These are phyloP conservation scores for Darevskia nairensis DNA, from an alignment of 2,797 vertebrate species.

Conservation along the genomic window DNA sequence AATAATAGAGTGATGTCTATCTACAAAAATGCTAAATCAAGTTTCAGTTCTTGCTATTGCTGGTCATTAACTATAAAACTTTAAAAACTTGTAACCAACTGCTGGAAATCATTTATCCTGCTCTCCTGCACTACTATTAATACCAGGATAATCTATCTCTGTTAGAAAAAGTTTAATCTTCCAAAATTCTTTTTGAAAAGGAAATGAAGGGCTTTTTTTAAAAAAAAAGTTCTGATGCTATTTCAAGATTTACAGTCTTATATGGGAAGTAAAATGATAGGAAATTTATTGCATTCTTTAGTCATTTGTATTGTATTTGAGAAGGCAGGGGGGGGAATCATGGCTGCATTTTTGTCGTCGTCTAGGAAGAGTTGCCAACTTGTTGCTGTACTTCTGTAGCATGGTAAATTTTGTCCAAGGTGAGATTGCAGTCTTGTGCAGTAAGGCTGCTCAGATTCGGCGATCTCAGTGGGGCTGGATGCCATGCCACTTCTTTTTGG, in stretches of 20 bases:
- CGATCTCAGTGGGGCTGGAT: neutral
- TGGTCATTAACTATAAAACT: conserved; percentile 57
- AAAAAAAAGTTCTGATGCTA: conserved; percentile 55
- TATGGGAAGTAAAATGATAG: conserved; percentile 56
- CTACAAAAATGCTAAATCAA: conserved; percentile 64
- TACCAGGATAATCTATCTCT: conserved; percentile 50
- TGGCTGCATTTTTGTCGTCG: conserved; percentile 52
- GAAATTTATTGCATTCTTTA: conserved; percentile 56
- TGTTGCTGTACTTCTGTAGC: conserved; percentile 25
- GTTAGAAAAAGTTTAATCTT: conserved; percentile 60
- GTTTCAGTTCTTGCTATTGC: conserved; percentile 62
- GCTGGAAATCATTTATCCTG: conserved; percentile 54
- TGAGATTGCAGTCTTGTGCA: neutral
- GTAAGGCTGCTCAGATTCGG: neutral
- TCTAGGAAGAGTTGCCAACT: conserved; percentile 30
- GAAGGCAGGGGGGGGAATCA: conserved; percentile 29
- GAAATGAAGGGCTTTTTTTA: conserved; percentile 39
- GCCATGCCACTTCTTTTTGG: neutral
- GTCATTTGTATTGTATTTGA: conserved; percentile 57
- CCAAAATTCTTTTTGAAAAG: conserved; percentile 60
- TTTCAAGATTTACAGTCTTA: conserved; percentile 61
- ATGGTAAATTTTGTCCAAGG: neutral
- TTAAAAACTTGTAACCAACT: conserved; percentile 54
- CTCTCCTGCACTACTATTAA: conserved; percentile 55
- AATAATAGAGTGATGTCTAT: conserved; percentile 66